Evolutionary conservation across 2,888 invertebrate species (phyloP).

Genomic region (Oxytorus armatus): DNA sequence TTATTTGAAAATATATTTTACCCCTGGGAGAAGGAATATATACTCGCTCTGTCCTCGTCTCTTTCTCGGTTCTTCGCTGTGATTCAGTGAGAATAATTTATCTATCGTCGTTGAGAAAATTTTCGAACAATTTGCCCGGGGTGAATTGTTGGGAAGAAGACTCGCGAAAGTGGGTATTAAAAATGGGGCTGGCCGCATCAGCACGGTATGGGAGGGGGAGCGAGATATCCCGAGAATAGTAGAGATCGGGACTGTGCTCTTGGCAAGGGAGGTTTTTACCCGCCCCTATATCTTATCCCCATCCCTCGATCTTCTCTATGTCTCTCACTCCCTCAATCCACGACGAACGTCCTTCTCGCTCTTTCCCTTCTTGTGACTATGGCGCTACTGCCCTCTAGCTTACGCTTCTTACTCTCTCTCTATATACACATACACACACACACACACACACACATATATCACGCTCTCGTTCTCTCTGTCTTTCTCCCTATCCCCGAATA

Average conservation of each 20-base stretch:
- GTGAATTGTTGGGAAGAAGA: constrained; percentile 63
- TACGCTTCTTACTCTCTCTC: constrained; percentile 30
- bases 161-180: constrained; percentile 68
- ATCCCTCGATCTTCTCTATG: constrained; percentile 38
- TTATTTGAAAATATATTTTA: constrained; percentile 62
- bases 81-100: constrained; percentile 64
- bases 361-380: constrained; percentile 54
- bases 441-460: constrained; percentile 26
- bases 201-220: too few relatives aligned
- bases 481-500: constrained; percentile 29
- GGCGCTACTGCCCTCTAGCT: constrained; percentile 19
- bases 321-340: constrained; percentile 58
- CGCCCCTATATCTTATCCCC: constrained; percentile 56
- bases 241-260: constrained; percentile 59
- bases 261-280: constrained; percentile 63
- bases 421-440: neutral
- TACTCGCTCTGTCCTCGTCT: neutral
- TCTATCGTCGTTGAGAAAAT: constrained; percentile 67
- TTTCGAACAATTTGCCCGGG: constrained; percentile 66
- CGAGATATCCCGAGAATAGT: constrained; percentile 42
- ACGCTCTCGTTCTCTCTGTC: constrained; percentile 41
- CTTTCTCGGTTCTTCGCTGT: constrained; percentile 31
- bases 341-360: constrained; percentile 49
- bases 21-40: constrained; percentile 32
- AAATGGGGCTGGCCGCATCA: constrained; percentile 65